Evolutionary conservation across 2,797 vertebrate species (phyloP).

Genomic region (Urosaurus nigricauda): DNA sequence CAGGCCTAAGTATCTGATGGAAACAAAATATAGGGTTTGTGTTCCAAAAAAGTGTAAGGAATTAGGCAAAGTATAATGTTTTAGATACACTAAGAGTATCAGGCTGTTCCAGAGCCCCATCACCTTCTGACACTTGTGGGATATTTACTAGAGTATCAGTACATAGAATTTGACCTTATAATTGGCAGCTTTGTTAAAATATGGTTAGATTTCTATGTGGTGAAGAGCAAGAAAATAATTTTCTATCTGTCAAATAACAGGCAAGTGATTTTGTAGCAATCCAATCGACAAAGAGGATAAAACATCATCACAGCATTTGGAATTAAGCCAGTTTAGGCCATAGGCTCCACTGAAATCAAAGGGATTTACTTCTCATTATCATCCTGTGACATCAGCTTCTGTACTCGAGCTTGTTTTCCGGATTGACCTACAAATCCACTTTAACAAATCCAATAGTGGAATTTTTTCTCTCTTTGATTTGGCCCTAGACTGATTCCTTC

Average conservation of each 20-base stretch:
- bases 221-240: neutral
- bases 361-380: slow-evolving; percentile 1
- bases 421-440: neutral
- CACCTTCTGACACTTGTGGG: neutral
- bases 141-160: neutral
- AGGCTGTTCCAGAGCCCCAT: neutral
- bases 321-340: slow-evolving; percentile 11
- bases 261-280: neutral
- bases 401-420: neutral
- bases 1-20: neutral
- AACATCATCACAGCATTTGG: neutral
- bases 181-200: neutral
- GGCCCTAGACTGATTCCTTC: neutral
- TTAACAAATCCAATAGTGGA: neutral
- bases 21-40: neutral
- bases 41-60: neutral
- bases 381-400: neutral
- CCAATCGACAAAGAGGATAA: slow-evolving; percentile 7
- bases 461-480: neutral
- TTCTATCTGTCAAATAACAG: neutral
- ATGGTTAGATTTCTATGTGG: neutral
- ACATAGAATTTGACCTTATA: neutral
- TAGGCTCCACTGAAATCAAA: neutral
- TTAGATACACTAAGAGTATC: neutral
- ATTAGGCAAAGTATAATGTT: neutral